Evolutionary conservation across 1,140 invertebrate genomes (phyloP).

Genomic region (Triops cancriformis): DNA sequence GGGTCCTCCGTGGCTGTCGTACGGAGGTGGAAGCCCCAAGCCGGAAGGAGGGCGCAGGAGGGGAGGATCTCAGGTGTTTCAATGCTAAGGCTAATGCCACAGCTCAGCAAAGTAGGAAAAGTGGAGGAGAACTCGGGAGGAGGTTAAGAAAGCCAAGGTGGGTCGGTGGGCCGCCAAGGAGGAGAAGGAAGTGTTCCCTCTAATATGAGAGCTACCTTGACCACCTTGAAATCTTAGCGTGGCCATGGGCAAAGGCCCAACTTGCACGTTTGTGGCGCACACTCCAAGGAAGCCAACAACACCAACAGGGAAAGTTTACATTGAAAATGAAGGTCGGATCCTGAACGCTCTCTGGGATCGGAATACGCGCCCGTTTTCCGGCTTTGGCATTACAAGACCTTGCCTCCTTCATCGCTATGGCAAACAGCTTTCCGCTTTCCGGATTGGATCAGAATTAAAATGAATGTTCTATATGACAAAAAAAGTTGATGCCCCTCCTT

Average conservation of each 20-base stretch:
- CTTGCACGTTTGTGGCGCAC: constrained; percentile 4
- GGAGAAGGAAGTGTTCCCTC: neutral
- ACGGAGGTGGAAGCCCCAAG: constrained; percentile 5
- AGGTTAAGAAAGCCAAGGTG: neutral
- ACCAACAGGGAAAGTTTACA: constrained; percentile 4
- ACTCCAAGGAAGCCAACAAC: neutral
- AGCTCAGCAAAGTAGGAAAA: neutral
- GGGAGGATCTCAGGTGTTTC: neutral
- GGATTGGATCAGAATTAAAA: neutral
- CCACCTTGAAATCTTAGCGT: neutral
- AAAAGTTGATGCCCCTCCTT: neutral
- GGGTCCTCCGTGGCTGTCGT: constrained; percentile 2
- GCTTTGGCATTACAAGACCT: neutral
- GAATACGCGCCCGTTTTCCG: neutral
- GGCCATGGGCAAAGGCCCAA: constrained; percentile 11
- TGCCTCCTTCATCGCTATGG: neutral
- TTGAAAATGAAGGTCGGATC: neutral
- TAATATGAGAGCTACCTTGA: neutral
- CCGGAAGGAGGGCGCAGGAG: constrained; percentile 7
- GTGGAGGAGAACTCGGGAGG: neutral
- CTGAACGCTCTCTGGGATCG: neutral
- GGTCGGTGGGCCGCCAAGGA: neutral
- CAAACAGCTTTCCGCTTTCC: neutral
- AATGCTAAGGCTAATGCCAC: constrained; percentile 1
- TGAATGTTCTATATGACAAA: neutral